These are phyloP conservation scores for Pristionchus mayeri DNA, from an alignment of 2,888 invertebrate species.

Conservation along the genomic window DNA sequence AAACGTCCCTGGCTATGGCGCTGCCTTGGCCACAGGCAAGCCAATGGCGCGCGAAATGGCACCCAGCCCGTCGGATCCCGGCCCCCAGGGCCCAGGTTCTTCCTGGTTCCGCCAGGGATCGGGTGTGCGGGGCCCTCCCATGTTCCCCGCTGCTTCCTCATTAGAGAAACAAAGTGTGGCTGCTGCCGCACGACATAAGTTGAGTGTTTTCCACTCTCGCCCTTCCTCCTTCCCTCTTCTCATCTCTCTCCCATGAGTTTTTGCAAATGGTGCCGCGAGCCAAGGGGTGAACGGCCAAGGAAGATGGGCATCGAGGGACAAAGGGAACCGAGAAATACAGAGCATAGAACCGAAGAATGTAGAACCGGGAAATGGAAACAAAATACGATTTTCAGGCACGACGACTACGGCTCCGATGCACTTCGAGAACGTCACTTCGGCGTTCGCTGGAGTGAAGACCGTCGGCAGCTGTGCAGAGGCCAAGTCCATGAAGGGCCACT, in stretches of 20 bases:
- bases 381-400: conserved; percentile 21
- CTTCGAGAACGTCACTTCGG: conserved; percentile 34
- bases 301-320: background rate
- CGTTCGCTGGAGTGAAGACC: conserved; percentile 38
- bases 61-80: background rate
- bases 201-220: conserved; percentile 35
- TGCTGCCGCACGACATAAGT: background rate
- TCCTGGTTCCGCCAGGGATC: no score
- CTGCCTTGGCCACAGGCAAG: background rate
- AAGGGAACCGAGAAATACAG: background rate
- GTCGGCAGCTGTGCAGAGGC: conserved; percentile 46
- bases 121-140: no score
- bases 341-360: no score
- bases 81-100: background rate
- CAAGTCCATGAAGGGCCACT: conserved; percentile 25
- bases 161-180: background rate
- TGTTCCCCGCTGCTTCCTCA: no score
- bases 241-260: conserved; percentile 17
- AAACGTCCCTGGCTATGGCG: conserved; percentile 9
- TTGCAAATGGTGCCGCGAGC: background rate
- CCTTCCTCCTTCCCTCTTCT: conserved; percentile 6
- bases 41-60: conserved; percentile 30
- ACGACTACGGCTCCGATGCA: conserved; percentile 10
- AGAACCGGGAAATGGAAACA: background rate
- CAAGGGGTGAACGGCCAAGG: background rate